Evolutionary conservation across 2,888 invertebrate genomes (phyloP), one percentile per base, ranked within the genome.

Genomic region (Eilema sororculum): DNA sequence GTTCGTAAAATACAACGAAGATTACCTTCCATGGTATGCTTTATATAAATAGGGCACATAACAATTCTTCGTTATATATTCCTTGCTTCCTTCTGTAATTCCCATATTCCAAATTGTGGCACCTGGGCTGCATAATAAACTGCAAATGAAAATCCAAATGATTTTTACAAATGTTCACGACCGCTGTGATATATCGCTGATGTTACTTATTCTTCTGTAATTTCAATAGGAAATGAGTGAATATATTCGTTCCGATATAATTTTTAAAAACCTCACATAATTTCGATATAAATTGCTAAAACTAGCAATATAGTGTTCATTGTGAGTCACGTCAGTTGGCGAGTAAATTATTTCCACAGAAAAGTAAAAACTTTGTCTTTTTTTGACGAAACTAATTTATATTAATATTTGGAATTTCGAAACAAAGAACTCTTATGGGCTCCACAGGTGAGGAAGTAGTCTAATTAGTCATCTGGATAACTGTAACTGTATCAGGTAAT

Each of bases 31-130:
- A 52, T 52, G 52, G n/a, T 52, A 20, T 46, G 9, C 20, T 2
- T 52, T 52, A n/a, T 20, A 20, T 52, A n/a, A 52, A n/a, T n/a
- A n/a, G 4, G 46, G 46, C 46, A 5, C 46, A 46, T 20, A 46
- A 52, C 52, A 52, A 52, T 52, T 52, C n/a, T 52, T 52, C n/a
- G n/a, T 52, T 9, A 52, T 52, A 52, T 52, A 52, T 52, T 52
- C n/a, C n/a, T 52, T 9, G 52, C 52, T 52, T 52, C 52, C 20
- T 52, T 52, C 8, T n/a, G n/a, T n/a, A n/a, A n/a, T n/a, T n/a
- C n/a, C 52, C n/a, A 16, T n/a, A 52, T n/a, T 6, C 52, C 52
- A 52, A 2, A n/a, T 16, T 52, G 52, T 8, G 52, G n/a, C n/a
- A 52, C 3, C 9, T n/a, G 8, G 9, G n/a, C 9, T 52, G 52